Conservation (phyloP, 2,797 vertebrate genomes). For the Channa striata region DNA sequence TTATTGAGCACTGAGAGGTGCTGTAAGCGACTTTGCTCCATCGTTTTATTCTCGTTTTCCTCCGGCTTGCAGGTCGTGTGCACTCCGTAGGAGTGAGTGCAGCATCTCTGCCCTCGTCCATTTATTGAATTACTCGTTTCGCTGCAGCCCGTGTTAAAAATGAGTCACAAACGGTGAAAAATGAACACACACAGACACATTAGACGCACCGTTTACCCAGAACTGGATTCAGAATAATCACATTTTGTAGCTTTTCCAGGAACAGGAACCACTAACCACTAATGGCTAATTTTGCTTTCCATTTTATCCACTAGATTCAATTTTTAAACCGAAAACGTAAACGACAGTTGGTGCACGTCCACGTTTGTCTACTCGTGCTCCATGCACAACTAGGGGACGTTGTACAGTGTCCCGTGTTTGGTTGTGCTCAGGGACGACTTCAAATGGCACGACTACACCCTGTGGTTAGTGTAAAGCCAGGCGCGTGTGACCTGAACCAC, state of each 20-base stretch:
- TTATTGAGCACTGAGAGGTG: background rate
- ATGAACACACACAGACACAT: background rate
- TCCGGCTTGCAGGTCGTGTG: background rate
- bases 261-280: no score
- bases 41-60: constrained; percentile 20
- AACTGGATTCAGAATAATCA: background rate
- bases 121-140: constrained; percentile 31
- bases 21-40: background rate
- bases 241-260: no score
- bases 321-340: no score
- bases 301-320: no score
- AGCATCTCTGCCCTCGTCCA: constrained; percentile 17
- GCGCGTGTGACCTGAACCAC: constrained; percentile 45
- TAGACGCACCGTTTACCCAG: no score
- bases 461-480: constrained; percentile 72
- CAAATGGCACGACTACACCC: constrained; percentile 77
- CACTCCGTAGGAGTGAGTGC: constrained; percentile 1
- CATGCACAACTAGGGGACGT: constrained; percentile 50
- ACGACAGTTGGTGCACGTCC: no score
- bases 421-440: constrained; percentile 61
- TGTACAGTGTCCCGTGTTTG: constrained; percentile 70
- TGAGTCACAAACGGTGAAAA: background rate
- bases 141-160: background rate
- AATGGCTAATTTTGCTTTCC: no score
- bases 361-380: no score